Conservation (phyloP, 2,797 vertebrate species). For the Balearica regulorum region DNA sequence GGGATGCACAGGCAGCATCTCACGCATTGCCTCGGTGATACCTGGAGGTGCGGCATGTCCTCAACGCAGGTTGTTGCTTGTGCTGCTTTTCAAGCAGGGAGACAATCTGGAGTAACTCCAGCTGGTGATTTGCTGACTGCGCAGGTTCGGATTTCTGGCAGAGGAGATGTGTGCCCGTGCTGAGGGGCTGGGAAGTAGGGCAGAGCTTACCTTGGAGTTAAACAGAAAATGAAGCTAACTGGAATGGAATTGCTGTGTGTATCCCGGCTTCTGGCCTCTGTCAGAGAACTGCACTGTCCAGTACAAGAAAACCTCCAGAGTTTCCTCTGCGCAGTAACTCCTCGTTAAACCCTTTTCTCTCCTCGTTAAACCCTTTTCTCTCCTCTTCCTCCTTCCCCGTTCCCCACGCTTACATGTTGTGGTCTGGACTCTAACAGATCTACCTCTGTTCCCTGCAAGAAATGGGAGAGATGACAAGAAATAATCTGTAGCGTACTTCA, state of each 20-base stretch:
- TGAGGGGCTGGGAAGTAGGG: background rate
- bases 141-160: background rate
- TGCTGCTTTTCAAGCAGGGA: background rate
- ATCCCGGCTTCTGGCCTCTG: background rate
- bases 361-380: background rate
- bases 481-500: background rate
- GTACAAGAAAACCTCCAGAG: background rate
- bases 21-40: accelerated
- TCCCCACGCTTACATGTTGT: accelerated
- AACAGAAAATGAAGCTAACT: background rate
- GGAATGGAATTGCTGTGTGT: no score
- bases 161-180: background rate
- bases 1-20: background rate
- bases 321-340: background rate
- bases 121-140: background rate
- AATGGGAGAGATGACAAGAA: background rate
- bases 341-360: background rate
- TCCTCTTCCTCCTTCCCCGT: background rate
- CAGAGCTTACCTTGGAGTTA: background rate
- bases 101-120: background rate
- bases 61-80: background rate
- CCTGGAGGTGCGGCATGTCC: background rate
- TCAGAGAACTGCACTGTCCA: accelerated
- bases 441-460: background rate
- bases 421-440: background rate